These are phyloP conservation scores for Podilymbus podiceps DNA, from an alignment of 2,113 vertebrate species.

Conservation along the genomic window DNA sequence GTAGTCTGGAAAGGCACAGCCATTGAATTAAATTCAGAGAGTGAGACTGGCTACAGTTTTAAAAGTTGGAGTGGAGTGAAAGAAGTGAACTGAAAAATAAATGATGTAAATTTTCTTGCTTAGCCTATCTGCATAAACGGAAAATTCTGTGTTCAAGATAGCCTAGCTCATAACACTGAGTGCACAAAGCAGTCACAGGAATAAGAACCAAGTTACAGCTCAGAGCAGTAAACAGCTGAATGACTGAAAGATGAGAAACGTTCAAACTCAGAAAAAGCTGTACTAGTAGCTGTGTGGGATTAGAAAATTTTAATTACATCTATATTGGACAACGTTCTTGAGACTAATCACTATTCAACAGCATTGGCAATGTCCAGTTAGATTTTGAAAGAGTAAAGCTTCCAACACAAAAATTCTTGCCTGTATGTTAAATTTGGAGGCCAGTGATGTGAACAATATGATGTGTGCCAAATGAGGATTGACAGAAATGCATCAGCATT, in stretches of 20 bases:
- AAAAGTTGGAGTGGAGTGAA: not conserved
- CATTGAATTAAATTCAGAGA: not conserved
- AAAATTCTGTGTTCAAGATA: not conserved
- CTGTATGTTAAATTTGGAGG: not conserved
- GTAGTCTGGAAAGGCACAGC: not conserved
- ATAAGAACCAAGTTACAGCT: not conserved
- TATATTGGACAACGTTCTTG: not conserved
- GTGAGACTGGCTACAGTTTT: not conserved
- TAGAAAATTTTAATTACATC: conserved; percentile 16
- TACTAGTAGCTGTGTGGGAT: not conserved
- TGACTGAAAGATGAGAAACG: not conserved
- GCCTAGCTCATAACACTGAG: not conserved
- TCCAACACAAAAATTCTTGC: not conserved
- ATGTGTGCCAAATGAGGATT: not conserved
- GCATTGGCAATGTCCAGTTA: not conserved
- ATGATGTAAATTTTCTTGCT: not conserved
- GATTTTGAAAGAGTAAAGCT: not conserved
- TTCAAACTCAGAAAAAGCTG: not conserved
- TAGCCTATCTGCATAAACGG: not conserved
- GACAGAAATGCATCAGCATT: not conserved
- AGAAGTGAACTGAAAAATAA: not conserved
- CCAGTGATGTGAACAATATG: not conserved
- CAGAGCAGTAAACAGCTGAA: not conserved
- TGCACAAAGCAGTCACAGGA: not conserved
- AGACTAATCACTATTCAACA: not conserved